Percentiles rank a stretch among this genome's conserved stretches.
Evolutionary conservation across 2,888 invertebrate species (phyloP).

Genomic region (Thumatha senex): DNA sequence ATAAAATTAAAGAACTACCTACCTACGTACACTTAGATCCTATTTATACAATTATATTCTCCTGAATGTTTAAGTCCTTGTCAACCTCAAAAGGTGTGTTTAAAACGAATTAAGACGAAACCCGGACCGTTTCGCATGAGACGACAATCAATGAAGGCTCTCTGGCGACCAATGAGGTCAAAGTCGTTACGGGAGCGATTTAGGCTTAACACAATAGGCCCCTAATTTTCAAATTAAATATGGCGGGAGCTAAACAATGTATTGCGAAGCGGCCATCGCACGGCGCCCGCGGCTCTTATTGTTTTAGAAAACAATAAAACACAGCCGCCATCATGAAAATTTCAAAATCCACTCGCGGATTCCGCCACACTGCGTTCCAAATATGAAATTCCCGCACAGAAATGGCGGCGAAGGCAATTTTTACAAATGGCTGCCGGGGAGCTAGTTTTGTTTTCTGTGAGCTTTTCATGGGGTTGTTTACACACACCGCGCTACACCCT

Average conservation of each 20-base stretch:
- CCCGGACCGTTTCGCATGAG: constrained; percentile 4
- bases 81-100: constrained; percentile 2
- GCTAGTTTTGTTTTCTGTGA: constrained; percentile 59
- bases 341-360: constrained; percentile 67
- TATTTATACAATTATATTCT: background rate
- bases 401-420: constrained; percentile 81
- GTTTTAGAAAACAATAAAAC: constrained; percentile 78
- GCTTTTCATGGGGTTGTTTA: constrained; percentile 41
- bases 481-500: constrained; percentile 9
- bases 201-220: constrained; percentile 41
- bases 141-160: constrained; percentile 9
- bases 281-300: constrained; percentile 48
- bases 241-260: constrained; percentile 68
- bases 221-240: constrained; percentile 77
- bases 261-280: constrained; percentile 65
- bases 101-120: background rate
- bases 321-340: constrained; percentile 67
- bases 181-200: constrained; percentile 33
- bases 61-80: background rate
- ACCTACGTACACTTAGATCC: background rate
- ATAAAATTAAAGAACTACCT: no score
- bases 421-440: constrained; percentile 81
- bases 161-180: constrained; percentile 40
- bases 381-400: constrained; percentile 80
- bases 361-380: constrained; percentile 76